These are phyloP conservation scores for Poeciliopsis turrubarensis DNA, from an alignment of 2,113 vertebrate genomes.

Conservation along the genomic window DNA sequence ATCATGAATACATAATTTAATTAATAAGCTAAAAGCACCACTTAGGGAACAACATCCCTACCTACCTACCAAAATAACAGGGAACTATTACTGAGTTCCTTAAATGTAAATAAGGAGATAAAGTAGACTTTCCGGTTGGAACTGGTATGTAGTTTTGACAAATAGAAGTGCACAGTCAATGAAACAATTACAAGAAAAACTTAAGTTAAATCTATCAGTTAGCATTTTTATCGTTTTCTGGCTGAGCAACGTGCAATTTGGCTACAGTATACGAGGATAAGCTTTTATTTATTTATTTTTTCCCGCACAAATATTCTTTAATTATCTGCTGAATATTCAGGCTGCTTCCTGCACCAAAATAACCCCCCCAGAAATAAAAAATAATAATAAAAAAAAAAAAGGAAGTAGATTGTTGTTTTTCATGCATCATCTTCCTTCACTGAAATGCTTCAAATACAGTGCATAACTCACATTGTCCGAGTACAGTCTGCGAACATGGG, in stretches of 20 bases:
- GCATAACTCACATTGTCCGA: slow-evolving; percentile 67
- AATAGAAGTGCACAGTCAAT: slow-evolving; percentile 74
- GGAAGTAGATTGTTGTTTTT: slow-evolving; percentile 36
- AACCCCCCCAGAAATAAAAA: neutral
- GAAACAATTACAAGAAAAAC: slow-evolving; percentile 56
- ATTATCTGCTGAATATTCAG: slow-evolving; percentile 38
- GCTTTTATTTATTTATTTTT: neutral
- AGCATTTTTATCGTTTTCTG: slow-evolving; percentile 64
- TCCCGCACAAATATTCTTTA: slow-evolving; percentile 39
- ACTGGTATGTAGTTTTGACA: slow-evolving; percentile 50
- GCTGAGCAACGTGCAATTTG: slow-evolving; percentile 67
- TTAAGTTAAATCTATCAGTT: slow-evolving; percentile 45
- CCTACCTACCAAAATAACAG: slow-evolving; percentile 87
- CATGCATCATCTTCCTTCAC: slow-evolving; percentile 48
- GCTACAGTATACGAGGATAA: slow-evolving; percentile 57
- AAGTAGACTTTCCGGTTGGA: slow-evolving; percentile 56
- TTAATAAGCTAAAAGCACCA: slow-evolving; percentile 88
- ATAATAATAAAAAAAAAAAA: slow-evolving; percentile 12
- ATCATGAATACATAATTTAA: slow-evolving; percentile 55
- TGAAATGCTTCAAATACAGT: slow-evolving; percentile 53
- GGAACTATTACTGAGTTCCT: slow-evolving; percentile 89
- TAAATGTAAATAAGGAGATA: slow-evolving; percentile 74
- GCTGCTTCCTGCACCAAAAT: slow-evolving; percentile 45
- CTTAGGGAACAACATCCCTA: slow-evolving; percentile 80
- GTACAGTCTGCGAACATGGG: slow-evolving; percentile 41